A percentile compares a stretch with the other conserved stretches of the same genome.
Evolutionary conservation across 2,888 invertebrate species (phyloP).

Genomic region (Calameuta pallipes): DNA sequence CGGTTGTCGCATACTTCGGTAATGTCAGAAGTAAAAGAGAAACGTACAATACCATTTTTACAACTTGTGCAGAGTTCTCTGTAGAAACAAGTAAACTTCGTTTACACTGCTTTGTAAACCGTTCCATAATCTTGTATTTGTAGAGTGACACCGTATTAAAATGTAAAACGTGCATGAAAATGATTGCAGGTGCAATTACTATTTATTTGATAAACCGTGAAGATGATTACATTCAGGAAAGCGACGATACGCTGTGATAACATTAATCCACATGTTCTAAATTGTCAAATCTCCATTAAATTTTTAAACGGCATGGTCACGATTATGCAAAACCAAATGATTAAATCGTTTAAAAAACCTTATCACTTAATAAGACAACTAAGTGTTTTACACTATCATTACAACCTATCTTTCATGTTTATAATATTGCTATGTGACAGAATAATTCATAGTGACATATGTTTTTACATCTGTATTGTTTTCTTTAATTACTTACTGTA

Average conservation of each 20-base stretch:
- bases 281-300: background rate
- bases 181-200: background rate
- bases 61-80: too few relatives aligned
- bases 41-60: too few relatives aligned
- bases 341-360: background rate
- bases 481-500: background rate
- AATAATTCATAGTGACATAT: background rate
- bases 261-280: background rate
- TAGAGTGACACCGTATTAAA: background rate
- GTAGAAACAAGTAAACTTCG: too few relatives aligned
- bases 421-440: background rate
- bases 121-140: too few relatives aligned
- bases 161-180: background rate
- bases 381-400: background rate
- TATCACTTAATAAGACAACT: background rate
- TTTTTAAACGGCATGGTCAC: background rate
- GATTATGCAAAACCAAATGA: background rate
- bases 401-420: background rate
- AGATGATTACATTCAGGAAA: background rate
- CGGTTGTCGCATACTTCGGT: too few relatives aligned
- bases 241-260: background rate
- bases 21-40: too few relatives aligned
- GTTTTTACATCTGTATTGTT: background rate
- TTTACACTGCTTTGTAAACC: too few relatives aligned
- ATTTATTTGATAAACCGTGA: background rate